Base-by-base conservation (phyloP, 1,140 invertebrate species). In the Drosophila orosa region DNA sequence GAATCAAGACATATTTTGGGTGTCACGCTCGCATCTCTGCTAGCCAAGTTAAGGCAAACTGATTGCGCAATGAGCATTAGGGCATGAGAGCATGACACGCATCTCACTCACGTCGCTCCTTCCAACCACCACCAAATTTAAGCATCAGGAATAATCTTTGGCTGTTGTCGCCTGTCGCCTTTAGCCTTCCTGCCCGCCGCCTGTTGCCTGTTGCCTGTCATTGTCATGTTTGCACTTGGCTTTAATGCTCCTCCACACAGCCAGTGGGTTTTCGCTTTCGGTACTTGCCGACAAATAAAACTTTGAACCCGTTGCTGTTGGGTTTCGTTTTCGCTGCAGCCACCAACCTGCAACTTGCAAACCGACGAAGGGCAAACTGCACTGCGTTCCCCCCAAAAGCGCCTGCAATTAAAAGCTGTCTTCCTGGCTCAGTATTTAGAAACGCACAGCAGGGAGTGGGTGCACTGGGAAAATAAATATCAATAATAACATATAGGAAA, bases 201-300 rank as follows among this genome's bases (percentile, higher is more conserved):
- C 60, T 68, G 63, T 75, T 74, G 71, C 72, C 72, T 75, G 73
- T 75, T 74, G 71, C 72, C 72, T 75, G 73, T 75, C 73, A 75
- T 75, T 75, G 73, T 75, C 73, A 58, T 75, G 73, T 75, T 75
- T 75, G 72, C 73, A 75, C 72, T 75, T 75, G 73, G 73, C 73
- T 75, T 75, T 75, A 75, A 75, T 67, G 72, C 62, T 75, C 55
- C 54, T 67, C 73, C 54, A 33, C 54, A 66, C 40, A 42, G 71
- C 52, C 52, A 25, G 15, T 47, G 39, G 47, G 68, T 42, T 29
- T 56, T 42, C 42, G 45, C 47, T 33, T 59, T 74, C 39, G 39
- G 73, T 33, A 58, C 50, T 58, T 71, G 65, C 50, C 35, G 50
- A 45, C 65, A 42, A 57, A 68, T 71, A 58, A 71, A 71, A 71